Evolutionary conservation across 1,140 invertebrate species (phyloP), one percentile per base, ranked within the genome.

Genomic region (Lamellibrachia luymesi): DNA sequence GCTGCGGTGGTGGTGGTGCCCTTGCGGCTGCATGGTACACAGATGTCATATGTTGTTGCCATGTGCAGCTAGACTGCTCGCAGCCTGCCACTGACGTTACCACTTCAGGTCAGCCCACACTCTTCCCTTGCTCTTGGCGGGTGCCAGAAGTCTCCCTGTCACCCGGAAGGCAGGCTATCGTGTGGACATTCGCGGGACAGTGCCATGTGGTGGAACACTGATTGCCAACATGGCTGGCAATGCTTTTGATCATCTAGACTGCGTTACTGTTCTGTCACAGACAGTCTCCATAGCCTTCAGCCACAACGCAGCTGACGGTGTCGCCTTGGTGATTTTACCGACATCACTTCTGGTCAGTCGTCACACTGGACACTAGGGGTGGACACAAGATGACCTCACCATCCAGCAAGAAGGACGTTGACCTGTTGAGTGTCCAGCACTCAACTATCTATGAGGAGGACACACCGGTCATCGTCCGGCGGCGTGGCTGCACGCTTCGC

Each of bases 401-500:
- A 22, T 80, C 64, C 64, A 22, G 64, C 64, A 80, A 80, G 64
- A 80, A 80, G 64, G 64, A 80, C 64, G 25, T 22, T 80, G 64
- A 80, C 17, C 64, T 80, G 6, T 80, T 80, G 64, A 80, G 64
- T 80, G 64, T 92, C 50, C 50, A 92, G 92, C 22, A 22, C 94
- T 95, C 95, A 7, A 96, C 96, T 50, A 95, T 96, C 38, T 96
- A 95, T 93, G 96, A 96, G 93, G 96, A 96, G 93, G 95, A 96
- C 25, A 95, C 96, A 1, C 96, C 96, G 1, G 96, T 96, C 22
- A 96, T 96, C 92, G 95, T 96, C 10, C 93, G 96, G 49, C 94
- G 96, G n/a, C 93, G 96, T n/a, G 96, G 96, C 38, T 96, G 96
- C 93, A 96, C 95, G 50, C 94, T 96, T 51, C 94, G 96, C 25